These are phyloP conservation scores for Diprion similis DNA, from an alignment of 1,140 invertebrate species.

Conservation along the genomic window DNA sequence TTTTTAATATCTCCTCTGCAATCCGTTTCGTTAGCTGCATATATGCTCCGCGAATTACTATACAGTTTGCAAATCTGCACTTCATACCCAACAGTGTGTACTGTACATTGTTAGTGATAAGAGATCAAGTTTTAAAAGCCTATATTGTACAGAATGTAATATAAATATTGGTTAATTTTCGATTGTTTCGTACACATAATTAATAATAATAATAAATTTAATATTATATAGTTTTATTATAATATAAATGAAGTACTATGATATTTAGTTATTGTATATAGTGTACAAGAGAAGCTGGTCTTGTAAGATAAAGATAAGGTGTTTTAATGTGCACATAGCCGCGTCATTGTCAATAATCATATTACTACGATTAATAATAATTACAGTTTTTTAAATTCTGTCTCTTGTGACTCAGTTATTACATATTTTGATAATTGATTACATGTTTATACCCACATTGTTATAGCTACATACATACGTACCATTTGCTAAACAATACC, in stretches of 20 bases:
- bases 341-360: slow-evolving; percentile 64
- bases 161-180: slow-evolving; percentile 51
- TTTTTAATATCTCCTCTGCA: background rate
- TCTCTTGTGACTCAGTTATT: slow-evolving; percentile 4
- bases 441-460: no score
- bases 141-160: slow-evolving; percentile 57
- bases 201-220: slow-evolving; percentile 44
- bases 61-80: slow-evolving; percentile 21
- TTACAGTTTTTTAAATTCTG: slow-evolving; percentile 57
- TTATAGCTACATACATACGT: no score
- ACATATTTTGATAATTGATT: background rate
- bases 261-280: slow-evolving; percentile 63
- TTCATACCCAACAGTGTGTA: slow-evolving; percentile 32
- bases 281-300: slow-evolving; percentile 65
- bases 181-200: slow-evolving; percentile 49
- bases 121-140: slow-evolving; percentile 51
- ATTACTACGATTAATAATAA: slow-evolving; percentile 64
- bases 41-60: background rate
- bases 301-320: slow-evolving; percentile 66
- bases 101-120: slow-evolving; percentile 49
- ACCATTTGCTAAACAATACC: no score
- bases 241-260: slow-evolving; percentile 54
- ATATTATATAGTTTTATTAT: slow-evolving; percentile 58
- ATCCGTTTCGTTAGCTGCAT: background rate
- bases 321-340: slow-evolving; percentile 69